Base-by-base conservation (phyloP, 2,888 invertebrate species). In the Nemapogon koenigi region DNA sequence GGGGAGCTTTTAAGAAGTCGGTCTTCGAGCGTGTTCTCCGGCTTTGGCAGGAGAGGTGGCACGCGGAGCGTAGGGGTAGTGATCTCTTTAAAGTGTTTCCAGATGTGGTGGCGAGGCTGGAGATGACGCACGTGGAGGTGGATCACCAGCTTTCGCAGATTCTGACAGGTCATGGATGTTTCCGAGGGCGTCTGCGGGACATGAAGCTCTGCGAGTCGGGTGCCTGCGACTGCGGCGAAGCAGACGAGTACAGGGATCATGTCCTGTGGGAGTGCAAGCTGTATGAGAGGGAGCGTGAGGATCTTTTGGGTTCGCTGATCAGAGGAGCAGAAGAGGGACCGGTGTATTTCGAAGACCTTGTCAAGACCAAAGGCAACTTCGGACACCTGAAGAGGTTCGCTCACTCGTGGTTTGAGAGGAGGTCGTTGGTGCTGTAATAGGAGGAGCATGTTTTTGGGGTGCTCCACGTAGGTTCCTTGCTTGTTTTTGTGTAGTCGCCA, bases 261-360 rank as follows among this genome's bases (percentile, higher is more conserved):
- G 22, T 22, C 10, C 6, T 7, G 10, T 22, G 4, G 22, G 22
- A 6, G 4, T 10, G 10, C 6, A 6, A 22, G 4, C 6, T 10
- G 4, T 10, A 22, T 7, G 6, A 10, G 10, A 10, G 4, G 22
- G 22, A 6, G 10, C 6, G 22, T 7, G 22, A 6, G 22, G 22
- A 7, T 6, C 6, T 22, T 10, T 6, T 6, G 22, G 6, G 22
- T 6, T 10, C 22, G 10, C 10, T 15, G 27, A 16, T 10, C 3
- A 8, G 36, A 3, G 16, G 7, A 8, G 19, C 16, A n/a, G 2
- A 14, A 16, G 2, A 3, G n/a, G 40, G 41, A 2, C 40, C 41
- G 8, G 28, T 40, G 3, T 36, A 38, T 22, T 32, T 37, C 33
- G 11, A 2, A 7, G 38, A 40, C 7, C 38, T 43, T 2, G 35